These are phyloP conservation scores for Thaumetopoea pityocampa DNA, from an alignment of 1,140 invertebrate species.

Conservation along the genomic window DNA sequence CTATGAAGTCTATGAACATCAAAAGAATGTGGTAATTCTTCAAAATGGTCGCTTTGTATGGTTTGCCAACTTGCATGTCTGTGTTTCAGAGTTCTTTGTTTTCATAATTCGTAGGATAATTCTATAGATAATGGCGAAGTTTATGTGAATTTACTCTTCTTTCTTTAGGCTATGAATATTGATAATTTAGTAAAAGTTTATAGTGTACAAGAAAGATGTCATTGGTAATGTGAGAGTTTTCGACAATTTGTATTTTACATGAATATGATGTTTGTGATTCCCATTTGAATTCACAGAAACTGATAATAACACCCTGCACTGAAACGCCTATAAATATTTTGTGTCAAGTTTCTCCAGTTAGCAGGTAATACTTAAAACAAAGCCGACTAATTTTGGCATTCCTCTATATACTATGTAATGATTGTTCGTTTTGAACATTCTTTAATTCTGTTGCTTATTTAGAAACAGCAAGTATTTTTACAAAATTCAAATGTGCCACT, in stretches of 20 bases:
- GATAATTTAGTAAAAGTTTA: slow-evolving; percentile 35
- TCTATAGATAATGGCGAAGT: slow-evolving; percentile 43
- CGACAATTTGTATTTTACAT: slow-evolving; percentile 64
- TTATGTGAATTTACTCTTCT: slow-evolving; percentile 33
- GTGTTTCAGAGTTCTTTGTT: slow-evolving; percentile 76
- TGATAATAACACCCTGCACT: slow-evolving; percentile 49
- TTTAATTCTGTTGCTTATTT: slow-evolving; percentile 32
- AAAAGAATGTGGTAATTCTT: slow-evolving; percentile 79
- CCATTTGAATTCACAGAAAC: slow-evolving; percentile 48
- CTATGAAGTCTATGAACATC: slow-evolving; percentile 61
- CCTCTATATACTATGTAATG: slow-evolving; percentile 58
- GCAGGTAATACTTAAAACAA: slow-evolving; percentile 27
- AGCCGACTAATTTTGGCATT: slow-evolving; percentile 70
- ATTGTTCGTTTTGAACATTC: slow-evolving; percentile 56
- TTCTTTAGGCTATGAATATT: slow-evolving; percentile 36
- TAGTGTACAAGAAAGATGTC: slow-evolving; percentile 63
- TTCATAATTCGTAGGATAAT: slow-evolving; percentile 61
- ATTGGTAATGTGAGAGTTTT: slow-evolving; percentile 71
- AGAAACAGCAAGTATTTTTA: too few relatives aligned
- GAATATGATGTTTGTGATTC: slow-evolving; percentile 65
- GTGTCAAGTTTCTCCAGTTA: slow-evolving; percentile 8
- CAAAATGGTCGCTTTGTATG: slow-evolving; percentile 79
- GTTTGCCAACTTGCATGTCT: slow-evolving; percentile 78
- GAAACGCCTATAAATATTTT: slow-evolving; percentile 6
- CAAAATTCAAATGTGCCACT: too few relatives aligned